These are phyloP conservation scores for Catocala sponsa DNA, from an alignment of 2,888 invertebrate genomes.

Conservation along the genomic window DNA sequence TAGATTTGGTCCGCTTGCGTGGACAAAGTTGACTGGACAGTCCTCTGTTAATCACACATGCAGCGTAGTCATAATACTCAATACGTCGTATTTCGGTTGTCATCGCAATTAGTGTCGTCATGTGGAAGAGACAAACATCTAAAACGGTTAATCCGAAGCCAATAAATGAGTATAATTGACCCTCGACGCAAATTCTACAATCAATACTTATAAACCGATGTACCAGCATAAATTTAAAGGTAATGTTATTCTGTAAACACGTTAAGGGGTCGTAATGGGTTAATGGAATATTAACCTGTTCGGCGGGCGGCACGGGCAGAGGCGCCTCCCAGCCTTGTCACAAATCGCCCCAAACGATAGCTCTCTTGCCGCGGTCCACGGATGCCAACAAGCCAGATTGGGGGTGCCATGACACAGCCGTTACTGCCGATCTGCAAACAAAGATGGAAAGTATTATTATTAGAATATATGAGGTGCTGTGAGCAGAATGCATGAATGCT, in stretches of 20 bases:
- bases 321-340: slow-evolving; percentile 78
- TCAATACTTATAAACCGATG: background rate
- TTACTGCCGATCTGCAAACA: slow-evolving; percentile 92
- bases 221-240: slow-evolving; percentile 1
- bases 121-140: slow-evolving; percentile 1
- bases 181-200: background rate
- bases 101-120: slow-evolving; percentile 9
- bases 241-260: background rate
- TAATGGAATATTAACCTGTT: slow-evolving; percentile 50
- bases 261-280: background rate
- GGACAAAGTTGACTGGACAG: slow-evolving; percentile 10
- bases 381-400: slow-evolving; percentile 93
- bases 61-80: slow-evolving; percentile 6
- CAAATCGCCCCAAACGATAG: slow-evolving; percentile 93
- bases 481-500: too few species aligned
- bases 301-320: slow-evolving; percentile 50
- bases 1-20: slow-evolving; percentile 7
- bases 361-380: slow-evolving; percentile 94
- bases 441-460: too few species aligned
- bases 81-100: slow-evolving; percentile 5
- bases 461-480: too few species aligned
- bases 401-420: slow-evolving; percentile 96
- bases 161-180: slow-evolving; percentile 7
- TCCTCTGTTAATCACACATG: slow-evolving; percentile 1
- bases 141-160: background rate